Evolutionary conservation across 1,140 invertebrate genomes (phyloP).

Genomic region (Drosophila takahashii): DNA sequence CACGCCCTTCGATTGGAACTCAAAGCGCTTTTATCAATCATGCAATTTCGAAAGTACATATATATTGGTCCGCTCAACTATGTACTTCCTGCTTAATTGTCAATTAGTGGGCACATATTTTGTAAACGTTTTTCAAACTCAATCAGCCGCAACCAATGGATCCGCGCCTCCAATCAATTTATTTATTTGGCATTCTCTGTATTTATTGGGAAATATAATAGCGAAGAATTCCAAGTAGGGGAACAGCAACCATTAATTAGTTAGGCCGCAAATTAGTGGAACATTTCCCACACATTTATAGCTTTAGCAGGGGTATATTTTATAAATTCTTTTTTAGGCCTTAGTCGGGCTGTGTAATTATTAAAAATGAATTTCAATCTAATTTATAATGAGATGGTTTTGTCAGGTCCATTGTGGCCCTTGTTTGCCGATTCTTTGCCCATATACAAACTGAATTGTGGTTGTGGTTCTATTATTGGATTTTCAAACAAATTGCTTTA

Average conservation of each 20-base stretch:
- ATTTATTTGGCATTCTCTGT: slow-evolving; percentile 55
- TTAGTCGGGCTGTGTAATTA: slow-evolving; percentile 29
- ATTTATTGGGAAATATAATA: slow-evolving; percentile 21
- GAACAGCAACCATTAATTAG: slow-evolving; percentile 71
- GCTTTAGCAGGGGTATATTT: neutral
- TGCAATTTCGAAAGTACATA: slow-evolving; percentile 56
- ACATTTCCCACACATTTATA: slow-evolving; percentile 37
- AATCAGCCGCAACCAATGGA: slow-evolving; percentile 66
- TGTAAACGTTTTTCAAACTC: slow-evolving; percentile 46
- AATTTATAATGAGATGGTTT: slow-evolving; percentile 76
- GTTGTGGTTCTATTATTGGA: slow-evolving; percentile 29
- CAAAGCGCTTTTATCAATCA: slow-evolving; percentile 75
- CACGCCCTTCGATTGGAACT: slow-evolving; percentile 11
- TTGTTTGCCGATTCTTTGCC: slow-evolving; percentile 17
- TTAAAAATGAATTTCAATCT: slow-evolving; percentile 68
- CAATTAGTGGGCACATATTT: slow-evolving; percentile 75
- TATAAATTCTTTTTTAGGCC: slow-evolving; percentile 10
- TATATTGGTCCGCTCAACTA: slow-evolving; percentile 46
- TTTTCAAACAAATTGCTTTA: slow-evolving; percentile 33
- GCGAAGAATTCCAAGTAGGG: slow-evolving; percentile 11
- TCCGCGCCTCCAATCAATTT: slow-evolving; percentile 64
- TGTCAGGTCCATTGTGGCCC: slow-evolving; percentile 33
- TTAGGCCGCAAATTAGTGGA: slow-evolving; percentile 77
- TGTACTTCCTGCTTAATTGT: slow-evolving; percentile 76
- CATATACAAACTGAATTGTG: slow-evolving; percentile 34